A percentile compares a stretch with the other conserved stretches of the same genome.
These are phyloP conservation scores for Trichechus manatus DNA, from an alignment of 2,113 vertebrate genomes.

Conservation along the genomic window DNA sequence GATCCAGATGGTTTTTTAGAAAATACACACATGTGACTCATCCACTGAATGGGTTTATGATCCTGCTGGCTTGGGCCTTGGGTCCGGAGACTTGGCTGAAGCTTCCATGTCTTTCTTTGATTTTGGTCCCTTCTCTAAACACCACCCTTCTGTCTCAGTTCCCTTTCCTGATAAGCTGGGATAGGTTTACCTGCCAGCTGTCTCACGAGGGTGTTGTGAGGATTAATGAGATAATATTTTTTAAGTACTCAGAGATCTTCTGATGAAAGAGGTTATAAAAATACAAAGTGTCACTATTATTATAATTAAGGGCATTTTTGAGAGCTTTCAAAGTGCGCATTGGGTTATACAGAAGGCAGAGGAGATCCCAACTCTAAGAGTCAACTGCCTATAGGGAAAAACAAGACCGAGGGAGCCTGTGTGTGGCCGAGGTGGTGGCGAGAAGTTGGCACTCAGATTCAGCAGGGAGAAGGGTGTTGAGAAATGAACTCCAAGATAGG, in stretches of 20 bases:
- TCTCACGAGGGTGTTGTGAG: conserved; percentile 77
- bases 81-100: neutral
- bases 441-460: rapidly evolving
- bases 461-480: rapidly evolving
- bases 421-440: rapidly evolving
- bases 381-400: neutral
- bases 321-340: conserved; percentile 48
- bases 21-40: rapidly evolving
- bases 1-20: neutral
- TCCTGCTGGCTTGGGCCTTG: rapidly evolving
- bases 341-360: conserved; percentile 18
- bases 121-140: neutral
- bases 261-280: conserved; percentile 83
- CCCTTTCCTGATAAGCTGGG: conserved; percentile 41
- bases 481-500: rapidly evolving
- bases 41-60: rapidly evolving
- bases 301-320: conserved; percentile 80
- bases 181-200: conserved; percentile 68
- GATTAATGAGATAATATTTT: conserved; percentile 86
- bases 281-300: conserved; percentile 79
- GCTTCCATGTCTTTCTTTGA: neutral
- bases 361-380: neutral
- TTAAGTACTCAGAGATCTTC: conserved; percentile 80
- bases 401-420: neutral
- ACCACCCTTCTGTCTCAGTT: neutral